Percentiles rank a stretch among this genome's conserved stretches.
Evolutionary conservation across 2,888 invertebrate genomes (phyloP).

Genomic region (Diarsia mendica): DNA sequence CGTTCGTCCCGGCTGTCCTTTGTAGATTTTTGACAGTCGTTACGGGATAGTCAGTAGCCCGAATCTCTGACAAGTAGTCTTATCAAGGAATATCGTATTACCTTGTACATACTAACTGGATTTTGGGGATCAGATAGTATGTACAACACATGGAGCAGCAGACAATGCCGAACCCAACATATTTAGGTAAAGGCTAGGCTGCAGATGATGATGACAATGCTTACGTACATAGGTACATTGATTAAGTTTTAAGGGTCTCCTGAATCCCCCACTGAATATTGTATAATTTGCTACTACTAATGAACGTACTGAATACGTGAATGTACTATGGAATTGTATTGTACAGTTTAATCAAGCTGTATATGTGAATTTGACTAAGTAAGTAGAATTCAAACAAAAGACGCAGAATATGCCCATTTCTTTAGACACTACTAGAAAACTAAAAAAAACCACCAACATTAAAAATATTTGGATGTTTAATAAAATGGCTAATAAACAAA

Average conservation of each 20-base stretch:
- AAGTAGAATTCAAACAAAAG: background rate
- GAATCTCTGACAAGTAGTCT: no score
- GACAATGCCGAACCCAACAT: no score
- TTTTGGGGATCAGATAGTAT: no score
- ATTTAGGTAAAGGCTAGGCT: no score
- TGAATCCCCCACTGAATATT: background rate
- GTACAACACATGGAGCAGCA: no score
- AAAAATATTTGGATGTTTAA: background rate
- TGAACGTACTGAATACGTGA: no score
- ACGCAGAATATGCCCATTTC: background rate
- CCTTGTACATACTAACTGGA: no score
- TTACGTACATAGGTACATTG: background rate
- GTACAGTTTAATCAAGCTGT: background rate
- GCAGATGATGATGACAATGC: background rate
- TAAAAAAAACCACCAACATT: background rate
- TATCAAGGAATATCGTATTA: no score
- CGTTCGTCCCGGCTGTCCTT: no score
- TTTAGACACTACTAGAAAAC: background rate
- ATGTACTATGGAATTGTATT: background rate
- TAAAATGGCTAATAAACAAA: background rate
- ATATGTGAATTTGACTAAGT: background rate
- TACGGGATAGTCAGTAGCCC: no score
- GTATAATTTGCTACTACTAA: background rate
- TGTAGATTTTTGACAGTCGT: no score
- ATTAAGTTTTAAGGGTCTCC: background rate